These are phyloP conservation scores for Sebastes fasciatus DNA, from an alignment of 2,113 vertebrate genomes.

Conservation along the genomic window DNA sequence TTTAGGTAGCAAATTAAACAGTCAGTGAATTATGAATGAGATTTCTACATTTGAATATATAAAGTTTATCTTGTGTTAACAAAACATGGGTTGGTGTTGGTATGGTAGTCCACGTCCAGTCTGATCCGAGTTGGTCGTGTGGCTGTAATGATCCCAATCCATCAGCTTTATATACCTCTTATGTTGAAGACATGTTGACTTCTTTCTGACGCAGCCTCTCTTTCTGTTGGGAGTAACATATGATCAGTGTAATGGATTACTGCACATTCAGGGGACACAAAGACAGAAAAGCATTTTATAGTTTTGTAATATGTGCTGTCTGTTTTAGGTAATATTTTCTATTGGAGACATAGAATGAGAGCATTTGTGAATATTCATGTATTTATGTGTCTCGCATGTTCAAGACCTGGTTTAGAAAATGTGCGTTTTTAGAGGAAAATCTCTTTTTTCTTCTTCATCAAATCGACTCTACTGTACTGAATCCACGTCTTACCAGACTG, in stretches of 20 bases:
- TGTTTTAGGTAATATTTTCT: background rate
- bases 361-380: background rate
- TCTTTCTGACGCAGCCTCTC: conserved; percentile 93
- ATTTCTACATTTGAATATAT: background rate
- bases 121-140: background rate
- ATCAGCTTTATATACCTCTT: background rate
- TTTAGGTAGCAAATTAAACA: background rate
- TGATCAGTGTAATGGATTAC: background rate
- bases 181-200: conserved; percentile 82
- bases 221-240: conserved; percentile 87
- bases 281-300: background rate
- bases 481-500: conserved; percentile 88
- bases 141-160: background rate
- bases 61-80: too few relatives aligned
- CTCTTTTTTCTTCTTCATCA: background rate
- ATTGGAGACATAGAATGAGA: background rate
- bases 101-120: background rate
- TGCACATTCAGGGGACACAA: background rate
- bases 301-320: background rate
- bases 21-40: background rate
- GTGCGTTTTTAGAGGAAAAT: background rate
- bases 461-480: background rate
- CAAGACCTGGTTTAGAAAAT: background rate
- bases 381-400: background rate
- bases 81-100: too few relatives aligned